Base-by-base conservation (phyloP, 2,888 invertebrate genomes). In the Chaitophorus viminalis region DNA sequence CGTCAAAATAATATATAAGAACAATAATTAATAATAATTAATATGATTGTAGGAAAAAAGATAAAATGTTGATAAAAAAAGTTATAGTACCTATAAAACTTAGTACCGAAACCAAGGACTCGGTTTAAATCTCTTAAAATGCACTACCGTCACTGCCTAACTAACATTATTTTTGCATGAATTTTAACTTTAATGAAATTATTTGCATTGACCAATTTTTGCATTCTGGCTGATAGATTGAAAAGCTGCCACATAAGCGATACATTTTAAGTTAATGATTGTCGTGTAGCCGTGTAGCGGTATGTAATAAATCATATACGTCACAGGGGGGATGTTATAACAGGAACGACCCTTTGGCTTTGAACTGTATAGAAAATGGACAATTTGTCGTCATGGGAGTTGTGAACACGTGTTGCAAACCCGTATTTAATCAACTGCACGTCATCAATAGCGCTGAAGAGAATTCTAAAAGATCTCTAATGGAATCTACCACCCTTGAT, bases 401-500 rank as follows among this genome's bases (percentile, higher is more conserved):
- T 81, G 65, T n/a, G 81, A 81, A 81, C 87, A 87, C 79, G 74
- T 87, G 87, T 87, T 75, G 29, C 29, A 29, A 60, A 68, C 78
- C 31, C 79, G 72, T 87, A 87, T 87, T 87, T 87, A 81, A 87
- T 87, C 87, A 81, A 87, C 87, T n/a, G 31, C 87, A 74, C 74
- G 75, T 87, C 79, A 81, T 87, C 87, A 87, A 87, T 81, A 87
- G 76, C 83, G 31, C 21, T 33, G 76, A 68, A 81, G 60, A 79
- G 87, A 81, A 87, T 81, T 87, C 87, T 74, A 86, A 86, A 86
- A 86, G 86, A 86, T 79, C 78, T 79, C 86, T 86, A 86, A 86
- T 86, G 86, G 86, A 86, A 86, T 78, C 72, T 86, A 86, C 86
- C 86, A 78, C 79, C 78, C 72, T 36, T 79, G 86, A 86, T 86